Percentiles rank a stretch among this genome's conserved stretches.
Evolutionary conservation across 2,888 invertebrate species (phyloP).

Genomic region (Exephanes ischioxanthus): DNA sequence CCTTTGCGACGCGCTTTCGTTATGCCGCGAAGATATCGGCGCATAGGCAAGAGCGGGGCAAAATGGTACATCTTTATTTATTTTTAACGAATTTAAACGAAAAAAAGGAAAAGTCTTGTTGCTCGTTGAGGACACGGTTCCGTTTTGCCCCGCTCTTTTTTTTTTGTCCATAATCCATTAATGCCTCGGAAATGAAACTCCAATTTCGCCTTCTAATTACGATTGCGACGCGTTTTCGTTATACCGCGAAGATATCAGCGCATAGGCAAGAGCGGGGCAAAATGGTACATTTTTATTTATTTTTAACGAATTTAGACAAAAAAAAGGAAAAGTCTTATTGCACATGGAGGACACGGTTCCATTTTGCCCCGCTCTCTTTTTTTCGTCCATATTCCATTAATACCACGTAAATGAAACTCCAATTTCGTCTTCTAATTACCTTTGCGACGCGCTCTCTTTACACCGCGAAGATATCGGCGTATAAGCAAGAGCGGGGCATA

Average conservation of each 20-base stretch:
- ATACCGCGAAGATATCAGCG: slow-evolving; percentile 23
- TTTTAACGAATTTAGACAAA: background rate
- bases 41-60: background rate
- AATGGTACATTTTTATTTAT: slow-evolving; percentile 2
- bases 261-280: background rate
- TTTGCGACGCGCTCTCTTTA: slow-evolving; percentile 3
- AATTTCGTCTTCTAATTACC: slow-evolving; percentile 49
- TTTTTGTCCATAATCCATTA: background rate
- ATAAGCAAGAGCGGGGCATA: background rate
- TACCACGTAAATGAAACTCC: slow-evolving; percentile 41
- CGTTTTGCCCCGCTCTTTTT: too few relatives aligned
- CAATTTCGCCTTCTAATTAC: slow-evolving; percentile 50
- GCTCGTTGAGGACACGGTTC: too few relatives aligned
- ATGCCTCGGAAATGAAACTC: slow-evolving; percentile 47
- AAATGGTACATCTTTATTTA: slow-evolving; percentile 5
- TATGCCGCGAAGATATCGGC: slow-evolving; percentile 26
- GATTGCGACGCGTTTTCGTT: background rate
- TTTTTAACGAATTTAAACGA: background rate
- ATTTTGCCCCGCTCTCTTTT: too few relatives aligned
- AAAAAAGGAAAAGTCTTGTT: too few relatives aligned
- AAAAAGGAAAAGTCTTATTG: too few relatives aligned
- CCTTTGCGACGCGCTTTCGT: background rate
- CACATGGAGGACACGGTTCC: too few relatives aligned
- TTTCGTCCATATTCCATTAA: background rate
- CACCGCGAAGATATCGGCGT: slow-evolving; percentile 15